Evolutionary conservation across 2,888 invertebrate species (phyloP).

Genomic region (Callyntrura guangdongensis): DNA sequence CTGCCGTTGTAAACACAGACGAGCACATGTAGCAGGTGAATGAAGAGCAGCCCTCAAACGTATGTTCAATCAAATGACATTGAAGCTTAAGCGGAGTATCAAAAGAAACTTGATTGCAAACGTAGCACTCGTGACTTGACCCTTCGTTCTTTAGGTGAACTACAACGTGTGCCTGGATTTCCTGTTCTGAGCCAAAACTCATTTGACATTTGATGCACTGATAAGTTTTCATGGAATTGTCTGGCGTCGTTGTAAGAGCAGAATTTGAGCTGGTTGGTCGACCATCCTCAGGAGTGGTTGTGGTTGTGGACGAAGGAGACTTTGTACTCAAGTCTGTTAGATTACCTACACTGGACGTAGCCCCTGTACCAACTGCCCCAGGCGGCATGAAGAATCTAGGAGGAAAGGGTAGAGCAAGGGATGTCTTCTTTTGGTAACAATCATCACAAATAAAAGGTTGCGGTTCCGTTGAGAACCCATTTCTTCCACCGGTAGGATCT

Average conservation of each 20-base stretch:
- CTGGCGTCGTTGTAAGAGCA: constrained; percentile 56
- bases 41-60: constrained; percentile 93
- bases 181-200: constrained; percentile 89
- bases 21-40: constrained; percentile 96
- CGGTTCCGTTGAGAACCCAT: constrained; percentile 86
- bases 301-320: constrained; percentile 76
- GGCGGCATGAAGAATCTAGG: constrained; percentile 75
- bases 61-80: constrained; percentile 96
- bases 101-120: constrained; percentile 91
- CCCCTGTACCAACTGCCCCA: not conserved
- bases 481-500: constrained; percentile 83
- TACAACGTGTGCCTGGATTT: constrained; percentile 89
- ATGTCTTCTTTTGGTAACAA: constrained; percentile 89
- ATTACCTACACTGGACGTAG: not conserved
- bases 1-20: constrained; percentile 93
- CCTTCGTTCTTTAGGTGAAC: constrained; percentile 88
- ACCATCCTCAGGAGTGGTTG: constrained; percentile 73
- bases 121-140: constrained; percentile 90
- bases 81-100: constrained; percentile 92
- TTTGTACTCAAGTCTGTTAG: constrained; percentile 73
- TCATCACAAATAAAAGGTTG: constrained; percentile 90
- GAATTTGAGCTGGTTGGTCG: constrained; percentile 72
- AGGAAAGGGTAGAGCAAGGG: constrained; percentile 82
- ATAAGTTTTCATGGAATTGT: constrained; percentile 86
- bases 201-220: constrained; percentile 90